Base-by-base conservation (phyloP, 30 jellyfish, hydroid and myxozoan genomes). In the Chrysaora quinquecirrha region DNA sequence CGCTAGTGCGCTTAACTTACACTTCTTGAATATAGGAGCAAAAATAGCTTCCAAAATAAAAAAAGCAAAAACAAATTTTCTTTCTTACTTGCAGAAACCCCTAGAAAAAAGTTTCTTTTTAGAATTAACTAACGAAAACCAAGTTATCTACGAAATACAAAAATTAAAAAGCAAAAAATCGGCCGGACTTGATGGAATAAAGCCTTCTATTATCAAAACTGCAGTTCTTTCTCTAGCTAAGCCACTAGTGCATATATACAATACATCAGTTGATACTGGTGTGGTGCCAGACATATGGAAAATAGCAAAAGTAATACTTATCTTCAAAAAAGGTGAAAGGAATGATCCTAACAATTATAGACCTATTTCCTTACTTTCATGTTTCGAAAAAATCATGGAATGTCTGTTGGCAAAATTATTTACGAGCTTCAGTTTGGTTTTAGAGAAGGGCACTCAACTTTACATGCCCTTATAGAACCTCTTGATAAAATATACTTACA, bases 361-460 rank as follows among this genome's bases (percentile, higher is more conserved):
- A 31, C 21, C 76, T 7, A 64, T 64, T 24, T 65, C 58, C 30
- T 22, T 65, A 12, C 27, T 65, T 2, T 27, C 78, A 24, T 27
- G 49, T 65, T 65, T 65, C 34, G 54, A 1, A 27, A 65, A 65
- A 65, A 32, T 65, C 2, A 6, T 30, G 2, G 78, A 65, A 12
- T 65, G 58, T 18, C 25, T 12, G 78, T 20, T 20, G 20, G 30
- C 23, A 65, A 65, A 65, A 65, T 65, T 52, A 24, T 65, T 19
- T 30, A 65, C 34, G 54, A 27, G 7, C 78, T 65, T 2, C 78
- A 65, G 78, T 65, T 65, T 27, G 78, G 78, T 38, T 65, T 65
- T 30, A 27, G 78, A 24, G 78, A 27, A 24, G 9, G 12, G 9
- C 58, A 43, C 16, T 43, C 58, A 43, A 43, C 16, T 6, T 6